These are phyloP conservation scores for Pangasianodon gigas DNA, from an alignment of 2,113 vertebrate species.

Conservation along the genomic window DNA sequence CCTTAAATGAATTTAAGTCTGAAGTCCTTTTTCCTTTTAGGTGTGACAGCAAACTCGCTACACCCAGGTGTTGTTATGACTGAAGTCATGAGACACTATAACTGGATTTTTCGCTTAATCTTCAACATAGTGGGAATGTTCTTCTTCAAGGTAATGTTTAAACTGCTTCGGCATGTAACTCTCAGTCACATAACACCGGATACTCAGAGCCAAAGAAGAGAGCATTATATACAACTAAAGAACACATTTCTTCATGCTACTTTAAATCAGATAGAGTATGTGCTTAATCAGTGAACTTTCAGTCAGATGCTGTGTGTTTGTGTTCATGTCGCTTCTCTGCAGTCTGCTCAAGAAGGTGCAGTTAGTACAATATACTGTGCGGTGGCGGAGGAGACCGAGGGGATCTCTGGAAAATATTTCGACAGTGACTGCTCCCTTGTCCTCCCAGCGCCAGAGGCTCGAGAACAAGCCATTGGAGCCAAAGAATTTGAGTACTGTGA, in stretches of 20 bases:
- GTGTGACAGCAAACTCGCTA: conserved; percentile 78
- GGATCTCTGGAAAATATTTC: conserved; percentile 83
- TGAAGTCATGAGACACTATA: conserved; percentile 73
- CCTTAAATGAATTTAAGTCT: neutral
- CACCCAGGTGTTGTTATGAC: conserved; percentile 82
- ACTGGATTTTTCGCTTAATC: conserved; percentile 18
- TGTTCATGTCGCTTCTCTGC: conserved; percentile 23
- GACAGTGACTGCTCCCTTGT: conserved; percentile 75
- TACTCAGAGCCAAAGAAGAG: neutral
- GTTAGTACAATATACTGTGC: conserved; percentile 81
- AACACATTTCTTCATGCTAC: neutral
- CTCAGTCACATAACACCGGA: neutral
- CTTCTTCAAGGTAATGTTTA: conserved; percentile 77
- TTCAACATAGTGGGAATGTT: conserved; percentile 74
- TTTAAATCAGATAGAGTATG: neutral
- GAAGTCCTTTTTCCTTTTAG: conserved; percentile 57
- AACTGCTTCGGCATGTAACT: neutral
- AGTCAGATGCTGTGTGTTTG: neutral
- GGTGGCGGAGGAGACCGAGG: conserved; percentile 76
- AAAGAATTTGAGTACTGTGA: conserved; percentile 82
- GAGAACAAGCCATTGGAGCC: conserved; percentile 67
- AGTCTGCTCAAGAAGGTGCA: conserved; percentile 78
- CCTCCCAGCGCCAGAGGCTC: conserved; percentile 68
- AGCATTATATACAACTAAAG: neutral
- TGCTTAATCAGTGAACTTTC: neutral